Evolutionary conservation across 2,888 invertebrate genomes (phyloP).

Genomic region (Arctia plantaginis): DNA sequence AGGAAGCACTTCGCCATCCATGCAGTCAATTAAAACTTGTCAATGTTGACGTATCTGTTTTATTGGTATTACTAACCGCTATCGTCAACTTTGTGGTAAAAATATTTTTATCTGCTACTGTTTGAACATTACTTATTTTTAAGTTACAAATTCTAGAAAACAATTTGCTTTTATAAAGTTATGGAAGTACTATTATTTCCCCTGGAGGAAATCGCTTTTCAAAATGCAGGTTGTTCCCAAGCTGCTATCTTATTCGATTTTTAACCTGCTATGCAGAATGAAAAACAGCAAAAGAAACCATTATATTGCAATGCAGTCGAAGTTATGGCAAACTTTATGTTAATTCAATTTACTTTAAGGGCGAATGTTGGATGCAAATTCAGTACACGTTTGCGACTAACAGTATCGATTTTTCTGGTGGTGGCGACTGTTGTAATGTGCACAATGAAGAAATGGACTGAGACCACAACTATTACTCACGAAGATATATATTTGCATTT

Average conservation of each 20-base stretch:
- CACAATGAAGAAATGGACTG: slow-evolving; percentile 44
- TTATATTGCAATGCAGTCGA: slow-evolving; percentile 47
- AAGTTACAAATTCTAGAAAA: neutral
- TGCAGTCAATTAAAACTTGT: too few relatives aligned
- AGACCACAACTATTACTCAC: slow-evolving; percentile 13
- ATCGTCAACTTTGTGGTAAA: neutral
- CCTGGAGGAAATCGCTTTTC: slow-evolving; percentile 15
- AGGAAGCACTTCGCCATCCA: too few relatives aligned
- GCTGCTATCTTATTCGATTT: slow-evolving; percentile 21
- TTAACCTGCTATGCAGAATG: slow-evolving; percentile 36
- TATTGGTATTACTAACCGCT: neutral
- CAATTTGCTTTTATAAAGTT: neutral
- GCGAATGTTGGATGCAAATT: slow-evolving; percentile 47
- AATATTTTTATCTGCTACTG: neutral
- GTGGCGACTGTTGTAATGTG: slow-evolving; percentile 47
- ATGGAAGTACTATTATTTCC: slow-evolving; percentile 9
- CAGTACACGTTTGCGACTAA: slow-evolving; percentile 43
- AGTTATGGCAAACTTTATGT: slow-evolving; percentile 51
- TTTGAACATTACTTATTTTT: neutral
- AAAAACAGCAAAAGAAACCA: slow-evolving; percentile 35
- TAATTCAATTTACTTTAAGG: slow-evolving; percentile 50
- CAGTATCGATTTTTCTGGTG: slow-evolving; percentile 58
- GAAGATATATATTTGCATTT: neutral
- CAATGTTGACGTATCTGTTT: neutral
- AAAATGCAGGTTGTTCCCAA: slow-evolving; percentile 27